phyloP scores from a whole-genome alignment of 2,797 vertebrate genomes.

The Enteromius treurensis region DNA sequence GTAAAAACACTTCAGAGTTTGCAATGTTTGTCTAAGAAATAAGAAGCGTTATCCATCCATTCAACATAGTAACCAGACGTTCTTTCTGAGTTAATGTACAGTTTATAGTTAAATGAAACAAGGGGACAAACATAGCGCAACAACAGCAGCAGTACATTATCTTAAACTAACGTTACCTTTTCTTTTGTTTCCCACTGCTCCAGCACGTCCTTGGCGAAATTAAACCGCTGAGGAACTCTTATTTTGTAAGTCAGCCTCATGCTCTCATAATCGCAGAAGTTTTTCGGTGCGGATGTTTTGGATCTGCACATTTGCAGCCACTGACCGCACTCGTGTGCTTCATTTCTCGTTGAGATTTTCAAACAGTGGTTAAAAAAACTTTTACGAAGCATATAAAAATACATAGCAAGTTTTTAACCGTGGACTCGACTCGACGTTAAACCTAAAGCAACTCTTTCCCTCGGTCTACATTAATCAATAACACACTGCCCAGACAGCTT shows the following conservation, averaged over 20 bases:
- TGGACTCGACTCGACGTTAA: not conserved
- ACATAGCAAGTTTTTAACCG: not conserved
- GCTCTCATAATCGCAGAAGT: constrained; percentile 77
- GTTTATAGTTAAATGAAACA: not conserved
- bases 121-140: too few species aligned
- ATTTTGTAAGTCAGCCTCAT: constrained; percentile 70
- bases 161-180: constrained; percentile 67
- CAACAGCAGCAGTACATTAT: not conserved
- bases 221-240: constrained; percentile 78
- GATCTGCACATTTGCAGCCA: constrained; percentile 23
- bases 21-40: too few species aligned
- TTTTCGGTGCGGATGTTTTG: constrained; percentile 62
- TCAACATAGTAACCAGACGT: not conserved
- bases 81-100: not conserved
- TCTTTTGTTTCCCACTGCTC: constrained; percentile 79
- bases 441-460: not conserved
- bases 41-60: not conserved
- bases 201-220: constrained; percentile 83
- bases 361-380: not conserved
- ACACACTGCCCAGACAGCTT: not conserved
- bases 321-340: not conserved
- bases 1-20: too few species aligned
- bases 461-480: not conserved
- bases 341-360: not conserved
- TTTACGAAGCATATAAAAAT: too few species aligned